Conservation (phyloP, 2,113 vertebrate species). For the Pseudopipra pipra region DNA sequence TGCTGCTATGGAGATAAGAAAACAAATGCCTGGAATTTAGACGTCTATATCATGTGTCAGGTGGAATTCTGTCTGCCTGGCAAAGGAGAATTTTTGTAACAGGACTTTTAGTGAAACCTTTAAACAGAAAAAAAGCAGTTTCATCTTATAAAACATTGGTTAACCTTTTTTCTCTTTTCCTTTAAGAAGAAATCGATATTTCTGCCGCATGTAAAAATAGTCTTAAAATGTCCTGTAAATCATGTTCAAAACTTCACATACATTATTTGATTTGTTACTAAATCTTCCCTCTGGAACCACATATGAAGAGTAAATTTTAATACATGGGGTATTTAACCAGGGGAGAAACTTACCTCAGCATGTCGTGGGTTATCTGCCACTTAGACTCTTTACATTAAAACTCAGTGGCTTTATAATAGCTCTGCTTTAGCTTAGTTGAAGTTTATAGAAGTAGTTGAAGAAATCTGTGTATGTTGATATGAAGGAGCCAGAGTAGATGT, state of each 20-base stretch:
- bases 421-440: not conserved
- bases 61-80: not conserved
- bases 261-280: not conserved
- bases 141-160: not conserved
- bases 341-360: not conserved
- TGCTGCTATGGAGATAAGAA: not conserved
- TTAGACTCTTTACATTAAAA: not conserved
- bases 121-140: not conserved
- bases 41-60: accelerated
- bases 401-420: not conserved
- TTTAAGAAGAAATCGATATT: not conserved
- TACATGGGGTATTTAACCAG: not conserved
- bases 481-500: not conserved
- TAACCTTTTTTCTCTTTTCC: not conserved
- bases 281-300: not conserved
- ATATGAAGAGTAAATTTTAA: not conserved
- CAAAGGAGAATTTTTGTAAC: not conserved
- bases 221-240: not conserved
- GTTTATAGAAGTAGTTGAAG: not conserved
- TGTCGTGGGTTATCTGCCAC: not conserved
- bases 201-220: not conserved
- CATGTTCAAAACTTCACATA: not conserved
- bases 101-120: not conserved
- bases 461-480: not conserved
- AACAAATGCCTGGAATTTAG: not conserved